Percentiles rank a stretch among this genome's conserved stretches.
Evolutionary conservation across 1,140 invertebrate genomes (phyloP).

Genomic region (Caenorhabditis tropicalis): DNA sequence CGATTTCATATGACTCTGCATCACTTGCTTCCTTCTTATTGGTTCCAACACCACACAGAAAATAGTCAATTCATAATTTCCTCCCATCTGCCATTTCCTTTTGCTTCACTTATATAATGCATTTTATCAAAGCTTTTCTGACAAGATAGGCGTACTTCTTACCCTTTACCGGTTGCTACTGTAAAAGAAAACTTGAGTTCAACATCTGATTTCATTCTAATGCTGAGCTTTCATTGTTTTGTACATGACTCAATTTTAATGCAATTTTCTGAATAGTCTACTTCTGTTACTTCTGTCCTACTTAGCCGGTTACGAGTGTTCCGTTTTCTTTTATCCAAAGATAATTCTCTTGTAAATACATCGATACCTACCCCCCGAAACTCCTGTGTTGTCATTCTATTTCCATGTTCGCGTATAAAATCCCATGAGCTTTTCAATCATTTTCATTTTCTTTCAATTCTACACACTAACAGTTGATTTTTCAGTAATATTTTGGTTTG

Average conservation of each 20-base stretch:
- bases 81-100: neutral
- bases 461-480: neutral
- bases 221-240: too few relatives aligned
- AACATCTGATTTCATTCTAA: too few relatives aligned
- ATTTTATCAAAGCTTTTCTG: too few relatives aligned
- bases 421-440: neutral
- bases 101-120: neutral
- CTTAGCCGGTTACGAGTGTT: conserved; percentile 21
- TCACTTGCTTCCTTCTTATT: conserved; percentile 31
- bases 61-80: neutral
- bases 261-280: too few relatives aligned
- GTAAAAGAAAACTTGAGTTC: too few relatives aligned
- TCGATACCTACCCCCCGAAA: neutral
- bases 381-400: neutral
- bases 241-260: neutral
- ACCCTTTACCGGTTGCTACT: too few relatives aligned
- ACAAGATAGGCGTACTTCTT: too few relatives aligned
- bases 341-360: neutral
- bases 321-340: neutral
- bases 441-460: neutral
- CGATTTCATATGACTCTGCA: neutral
- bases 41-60: neutral
- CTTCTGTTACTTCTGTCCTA: too few relatives aligned
- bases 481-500: neutral
- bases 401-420: neutral